These are phyloP conservation scores for Gobio gobio DNA, from an alignment of 2,113 vertebrate species.

Conservation along the genomic window DNA sequence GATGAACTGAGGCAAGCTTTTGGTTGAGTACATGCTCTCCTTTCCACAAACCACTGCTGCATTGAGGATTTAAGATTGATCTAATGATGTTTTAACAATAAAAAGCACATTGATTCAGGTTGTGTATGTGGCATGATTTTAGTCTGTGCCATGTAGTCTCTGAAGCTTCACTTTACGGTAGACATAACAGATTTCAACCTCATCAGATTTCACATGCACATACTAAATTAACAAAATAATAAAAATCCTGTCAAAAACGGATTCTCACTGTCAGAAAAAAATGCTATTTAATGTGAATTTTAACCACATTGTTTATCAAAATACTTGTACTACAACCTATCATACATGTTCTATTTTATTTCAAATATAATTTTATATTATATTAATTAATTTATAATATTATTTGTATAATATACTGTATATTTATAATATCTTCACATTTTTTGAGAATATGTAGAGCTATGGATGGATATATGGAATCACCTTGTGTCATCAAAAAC, in stretches of 20 bases:
- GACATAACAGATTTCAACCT: slow-evolving; percentile 11
- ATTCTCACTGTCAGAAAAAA: background rate
- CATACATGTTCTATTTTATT: background rate
- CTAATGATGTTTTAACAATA: background rate
- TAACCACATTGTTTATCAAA: background rate
- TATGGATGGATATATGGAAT: background rate
- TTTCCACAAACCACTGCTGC: background rate
- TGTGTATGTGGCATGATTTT: background rate
- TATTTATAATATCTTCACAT: background rate
- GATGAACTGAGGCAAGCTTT: slow-evolving; percentile 1
- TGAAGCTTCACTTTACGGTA: background rate
- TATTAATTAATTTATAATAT: background rate
- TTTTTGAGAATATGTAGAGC: background rate
- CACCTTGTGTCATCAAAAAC: background rate
- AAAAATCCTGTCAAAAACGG: background rate
- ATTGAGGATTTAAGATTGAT: background rate
- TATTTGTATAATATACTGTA: background rate
- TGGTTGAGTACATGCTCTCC: background rate
- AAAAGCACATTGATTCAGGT: background rate
- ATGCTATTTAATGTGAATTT: background rate
- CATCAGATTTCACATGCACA: background rate
- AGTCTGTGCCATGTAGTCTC: background rate
- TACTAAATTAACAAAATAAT: background rate
- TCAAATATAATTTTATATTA: too few species aligned
- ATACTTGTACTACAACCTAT: background rate